Conservation (phyloP, 2,888 invertebrate genomes). For the Spodoptera littoralis region DNA sequence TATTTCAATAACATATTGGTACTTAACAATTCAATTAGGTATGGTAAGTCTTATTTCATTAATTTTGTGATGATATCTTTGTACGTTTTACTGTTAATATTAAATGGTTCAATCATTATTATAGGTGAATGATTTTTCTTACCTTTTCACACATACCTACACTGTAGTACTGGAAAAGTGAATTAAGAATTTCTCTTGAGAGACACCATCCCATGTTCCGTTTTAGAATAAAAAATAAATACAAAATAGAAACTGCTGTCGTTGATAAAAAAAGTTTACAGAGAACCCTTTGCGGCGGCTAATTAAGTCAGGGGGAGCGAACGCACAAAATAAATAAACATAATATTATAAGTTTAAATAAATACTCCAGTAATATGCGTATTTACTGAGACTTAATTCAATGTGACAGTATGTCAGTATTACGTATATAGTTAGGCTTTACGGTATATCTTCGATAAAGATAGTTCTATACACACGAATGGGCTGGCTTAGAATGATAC, state of each 20-base stretch:
- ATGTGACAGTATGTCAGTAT: no score
- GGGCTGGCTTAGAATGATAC: no score
- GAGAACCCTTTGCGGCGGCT: conserved; percentile 28
- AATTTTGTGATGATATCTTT: conserved; percentile 1
- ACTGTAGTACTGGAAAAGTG: no score
- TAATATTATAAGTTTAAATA: conserved; percentile 1
- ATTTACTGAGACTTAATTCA: no score
- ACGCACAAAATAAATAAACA: conserved; percentile 26
- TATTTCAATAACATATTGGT: no score
- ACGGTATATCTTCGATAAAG: no score
- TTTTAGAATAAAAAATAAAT: conserved; percentile 20
- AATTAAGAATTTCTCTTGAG: neutral
- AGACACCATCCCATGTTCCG: neutral
- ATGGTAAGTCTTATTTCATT: neutral
- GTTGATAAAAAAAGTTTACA: conserved; percentile 17
- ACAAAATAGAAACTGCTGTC: conserved; percentile 11
- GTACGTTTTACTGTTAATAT: neutral
- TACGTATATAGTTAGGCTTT: no score
- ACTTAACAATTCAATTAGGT: neutral
- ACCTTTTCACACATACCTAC: no score
- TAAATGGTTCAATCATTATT: no score
- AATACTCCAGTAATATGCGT: no score
- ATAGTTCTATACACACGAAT: no score
- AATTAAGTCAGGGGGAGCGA: conserved; percentile 32
- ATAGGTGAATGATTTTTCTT: neutral